These are phyloP conservation scores for Baronia brevicornis DNA, from an alignment of 2,888 invertebrate genomes.

Conservation along the genomic window DNA sequence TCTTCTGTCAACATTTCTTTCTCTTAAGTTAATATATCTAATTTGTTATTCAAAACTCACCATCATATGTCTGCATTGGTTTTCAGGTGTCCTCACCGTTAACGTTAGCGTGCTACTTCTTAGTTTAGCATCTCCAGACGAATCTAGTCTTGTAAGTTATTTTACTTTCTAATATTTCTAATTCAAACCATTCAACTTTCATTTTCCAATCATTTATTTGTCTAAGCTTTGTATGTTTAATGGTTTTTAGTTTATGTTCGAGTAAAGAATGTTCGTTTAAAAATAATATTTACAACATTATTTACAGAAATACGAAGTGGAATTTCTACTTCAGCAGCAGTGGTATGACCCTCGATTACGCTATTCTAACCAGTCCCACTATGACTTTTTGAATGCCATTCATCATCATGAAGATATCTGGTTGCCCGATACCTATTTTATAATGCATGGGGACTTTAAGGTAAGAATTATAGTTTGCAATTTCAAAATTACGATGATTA, in stretches of 20 bases:
- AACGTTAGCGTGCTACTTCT: slow-evolving; percentile 95
- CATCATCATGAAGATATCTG: slow-evolving; percentile 95
- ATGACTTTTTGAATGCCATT: slow-evolving; percentile 93
- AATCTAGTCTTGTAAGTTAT: slow-evolving; percentile 93
- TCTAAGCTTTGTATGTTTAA: background rate
- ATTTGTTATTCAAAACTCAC: slow-evolving; percentile 6
- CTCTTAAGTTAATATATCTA: too few relatives aligned
- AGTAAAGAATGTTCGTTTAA: background rate
- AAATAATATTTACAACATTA: background rate
- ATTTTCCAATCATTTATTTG: slow-evolving; percentile 1
- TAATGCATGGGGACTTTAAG: slow-evolving; percentile 97
- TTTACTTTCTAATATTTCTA: slow-evolving; percentile 15
- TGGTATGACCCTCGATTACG: slow-evolving; percentile 94
- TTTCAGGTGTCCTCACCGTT: slow-evolving; percentile 92
- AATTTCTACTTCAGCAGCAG: slow-evolving; percentile 94
- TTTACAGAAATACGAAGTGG: slow-evolving; percentile 95
- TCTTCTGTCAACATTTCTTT: too few relatives aligned
- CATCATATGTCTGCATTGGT: slow-evolving; percentile 20
- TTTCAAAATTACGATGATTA: too few relatives aligned
- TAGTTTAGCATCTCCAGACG: slow-evolving; percentile 96
- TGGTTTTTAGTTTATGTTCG: slow-evolving; percentile 1
- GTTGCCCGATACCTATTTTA: slow-evolving; percentile 96
- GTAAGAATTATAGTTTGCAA: too few relatives aligned
- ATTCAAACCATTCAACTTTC: slow-evolving; percentile 5
- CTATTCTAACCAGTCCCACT: slow-evolving; percentile 91